Base-by-base conservation (phyloP, 2,888 invertebrate species). In the Apodemia zela region DNA sequence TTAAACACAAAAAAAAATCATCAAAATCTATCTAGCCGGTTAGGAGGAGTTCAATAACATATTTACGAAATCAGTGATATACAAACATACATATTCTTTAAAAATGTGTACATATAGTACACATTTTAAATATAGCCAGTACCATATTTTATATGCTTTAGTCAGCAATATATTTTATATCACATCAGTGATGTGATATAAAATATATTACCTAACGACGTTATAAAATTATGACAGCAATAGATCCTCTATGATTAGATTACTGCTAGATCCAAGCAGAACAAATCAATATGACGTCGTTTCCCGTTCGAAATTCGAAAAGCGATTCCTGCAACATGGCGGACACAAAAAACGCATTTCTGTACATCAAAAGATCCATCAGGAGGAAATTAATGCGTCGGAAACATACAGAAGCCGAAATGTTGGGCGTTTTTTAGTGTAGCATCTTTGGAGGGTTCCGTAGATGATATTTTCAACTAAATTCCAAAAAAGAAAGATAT, bases 361-460 rank as follows among this genome's bases (percentile, higher is more conserved):
- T 77, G 73, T 76, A 75, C 71, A 76, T 75, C 71, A 75, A 71
- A 74, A 72, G 73, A 72, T 76, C 76, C 87, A 89, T 89, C 89
- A 88, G 80, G 81, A 80, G 79, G 75, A 76, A 85, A 87, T 89
- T 88, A 87, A 83, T 79, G 77, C 71, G 70, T 71, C 71, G 70
- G 72, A 65, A 71, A 73, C 75, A 74, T 76, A 77, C 79, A 74
- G 76, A 74, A 77, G 79, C 85, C 79, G 80, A 54, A 54, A 54
- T 54, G 25, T 54, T 54, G 54, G 21, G 67, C 65, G 60, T 73
- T 84, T 83, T 86, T 86, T 81, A 71, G 73, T 72, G 68, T 62
- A 64, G 51, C 67, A 69, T 42, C 42, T 42, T 42, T 42, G 75
- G 73, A 68, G 75, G 77, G 77, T 63, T 71, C 77, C 66, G 68